Conservation (phyloP, 2,113 vertebrate genomes). For the Dermatemys mawii region DNA sequence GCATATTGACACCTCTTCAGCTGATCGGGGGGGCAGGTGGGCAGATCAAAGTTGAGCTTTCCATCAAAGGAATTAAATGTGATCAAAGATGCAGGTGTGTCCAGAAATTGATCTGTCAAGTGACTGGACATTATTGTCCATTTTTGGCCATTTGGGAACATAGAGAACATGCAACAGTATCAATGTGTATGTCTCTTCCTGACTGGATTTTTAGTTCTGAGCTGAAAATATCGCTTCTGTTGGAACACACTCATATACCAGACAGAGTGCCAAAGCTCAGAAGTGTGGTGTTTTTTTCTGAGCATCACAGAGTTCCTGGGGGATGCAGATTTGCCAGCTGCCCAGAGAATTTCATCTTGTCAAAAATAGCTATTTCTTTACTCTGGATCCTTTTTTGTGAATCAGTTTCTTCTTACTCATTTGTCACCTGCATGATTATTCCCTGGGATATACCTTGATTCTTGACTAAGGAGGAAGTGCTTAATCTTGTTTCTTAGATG, state of each 20-base stretch:
- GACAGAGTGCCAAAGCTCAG: background rate
- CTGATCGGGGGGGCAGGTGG: too few relatives aligned
- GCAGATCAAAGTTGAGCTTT: background rate
- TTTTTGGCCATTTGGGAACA: background rate
- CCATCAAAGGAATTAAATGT: background rate
- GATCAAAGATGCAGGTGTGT: too few relatives aligned
- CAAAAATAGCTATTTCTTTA: background rate
- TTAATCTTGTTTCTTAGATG: background rate
- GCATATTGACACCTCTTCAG: accelerated
- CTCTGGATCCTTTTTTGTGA: background rate
- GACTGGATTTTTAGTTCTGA: background rate
- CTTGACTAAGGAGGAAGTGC: background rate
- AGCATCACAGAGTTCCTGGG: background rate
- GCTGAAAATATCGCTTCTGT: background rate
- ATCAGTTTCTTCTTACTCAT: background rate
- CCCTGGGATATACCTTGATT: background rate
- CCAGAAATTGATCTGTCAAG: background rate
- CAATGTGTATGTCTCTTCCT: background rate
- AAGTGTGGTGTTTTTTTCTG: background rate
- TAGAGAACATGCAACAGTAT: background rate
- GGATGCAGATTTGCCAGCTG: background rate
- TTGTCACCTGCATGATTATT: background rate
- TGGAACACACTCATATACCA: background rate
- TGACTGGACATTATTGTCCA: background rate
- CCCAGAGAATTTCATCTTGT: background rate